Conservation (phyloP, 2,797 vertebrate species). For the Cyclopterus lumpus region DNA sequence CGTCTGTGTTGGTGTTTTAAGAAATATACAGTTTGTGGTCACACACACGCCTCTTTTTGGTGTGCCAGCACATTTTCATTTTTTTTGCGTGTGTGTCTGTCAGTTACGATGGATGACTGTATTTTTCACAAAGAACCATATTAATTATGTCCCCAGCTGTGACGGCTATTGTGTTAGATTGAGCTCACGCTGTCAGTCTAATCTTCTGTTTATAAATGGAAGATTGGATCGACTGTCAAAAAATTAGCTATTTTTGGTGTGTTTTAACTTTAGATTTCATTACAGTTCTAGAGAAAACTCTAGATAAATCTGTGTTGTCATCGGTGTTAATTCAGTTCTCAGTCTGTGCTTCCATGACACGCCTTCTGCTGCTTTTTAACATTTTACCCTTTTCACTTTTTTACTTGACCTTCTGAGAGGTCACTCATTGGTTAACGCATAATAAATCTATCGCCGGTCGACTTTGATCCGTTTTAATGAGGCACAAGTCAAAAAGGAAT, state of each 20-base stretch:
- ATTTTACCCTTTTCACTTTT: neutral
- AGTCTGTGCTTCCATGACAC: neutral
- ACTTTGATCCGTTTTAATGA: too few species aligned
- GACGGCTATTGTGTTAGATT: constrained; percentile 44
- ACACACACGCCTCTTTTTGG: neutral
- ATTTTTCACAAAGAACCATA: constrained; percentile 42
- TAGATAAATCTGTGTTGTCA: neutral
- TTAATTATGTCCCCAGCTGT: constrained; percentile 43
- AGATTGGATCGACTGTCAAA: neutral
- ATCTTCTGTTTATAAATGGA: constrained; percentile 20
- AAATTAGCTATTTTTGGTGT: neutral
- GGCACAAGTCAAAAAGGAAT: too few species aligned
- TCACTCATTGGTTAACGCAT: too few species aligned
- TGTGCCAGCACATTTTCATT: neutral
- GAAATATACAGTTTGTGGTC: constrained; percentile 1
- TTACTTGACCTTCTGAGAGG: neutral
- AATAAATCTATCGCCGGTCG: too few species aligned
- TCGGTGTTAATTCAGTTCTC: neutral
- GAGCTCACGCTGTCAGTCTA: constrained; percentile 31
- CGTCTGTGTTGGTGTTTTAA: neutral
- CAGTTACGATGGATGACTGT: constrained; percentile 52
- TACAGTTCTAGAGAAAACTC: neutral
- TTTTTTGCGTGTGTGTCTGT: constrained; percentile 28
- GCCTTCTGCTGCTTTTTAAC: neutral
- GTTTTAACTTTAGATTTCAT: neutral